Conservation (phyloP, 2,797 vertebrate species). For the Sebastes kiyomatsui region DNA sequence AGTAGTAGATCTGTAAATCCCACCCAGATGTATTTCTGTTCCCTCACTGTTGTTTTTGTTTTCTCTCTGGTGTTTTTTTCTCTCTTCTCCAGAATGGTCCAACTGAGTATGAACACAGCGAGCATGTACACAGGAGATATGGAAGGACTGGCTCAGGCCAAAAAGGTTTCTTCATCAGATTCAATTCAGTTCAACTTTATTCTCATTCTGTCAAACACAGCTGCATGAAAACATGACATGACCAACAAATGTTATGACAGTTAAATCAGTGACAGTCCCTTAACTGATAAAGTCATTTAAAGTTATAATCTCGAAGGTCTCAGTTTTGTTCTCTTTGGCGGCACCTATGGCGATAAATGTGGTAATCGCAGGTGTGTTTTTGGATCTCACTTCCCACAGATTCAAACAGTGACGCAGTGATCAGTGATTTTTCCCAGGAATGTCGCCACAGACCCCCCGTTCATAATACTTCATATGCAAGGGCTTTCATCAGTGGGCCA, state of each 20-base stretch:
- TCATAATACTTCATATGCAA: too few relatives aligned
- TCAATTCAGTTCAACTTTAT: background rate
- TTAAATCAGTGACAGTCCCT: background rate
- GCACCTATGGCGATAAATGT: too few relatives aligned
- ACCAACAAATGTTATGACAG: background rate
- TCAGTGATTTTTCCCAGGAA: too few relatives aligned
- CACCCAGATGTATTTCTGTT: background rate
- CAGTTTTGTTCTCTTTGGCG: too few relatives aligned
- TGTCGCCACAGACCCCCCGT: too few relatives aligned
- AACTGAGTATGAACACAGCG: conserved; percentile 76
- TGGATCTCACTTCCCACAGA: too few relatives aligned
- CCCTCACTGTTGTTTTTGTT: background rate
- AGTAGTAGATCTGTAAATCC: background rate
- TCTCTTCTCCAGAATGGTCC: conserved; percentile 77
- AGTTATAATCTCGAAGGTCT: too few relatives aligned
- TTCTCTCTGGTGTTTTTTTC: background rate
- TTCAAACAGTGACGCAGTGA: too few relatives aligned
- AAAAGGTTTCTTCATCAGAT: conserved; percentile 70
- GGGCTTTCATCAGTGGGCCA: too few relatives aligned
- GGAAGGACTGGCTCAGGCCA: conserved; percentile 58
- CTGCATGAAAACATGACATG: background rate
- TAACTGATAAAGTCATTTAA: background rate
- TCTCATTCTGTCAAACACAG: background rate
- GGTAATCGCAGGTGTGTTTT: too few relatives aligned
- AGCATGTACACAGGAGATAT: conserved; percentile 51